Conservation (phyloP, 1,140 invertebrate species). For the Xylocopa sonorina region DNA sequence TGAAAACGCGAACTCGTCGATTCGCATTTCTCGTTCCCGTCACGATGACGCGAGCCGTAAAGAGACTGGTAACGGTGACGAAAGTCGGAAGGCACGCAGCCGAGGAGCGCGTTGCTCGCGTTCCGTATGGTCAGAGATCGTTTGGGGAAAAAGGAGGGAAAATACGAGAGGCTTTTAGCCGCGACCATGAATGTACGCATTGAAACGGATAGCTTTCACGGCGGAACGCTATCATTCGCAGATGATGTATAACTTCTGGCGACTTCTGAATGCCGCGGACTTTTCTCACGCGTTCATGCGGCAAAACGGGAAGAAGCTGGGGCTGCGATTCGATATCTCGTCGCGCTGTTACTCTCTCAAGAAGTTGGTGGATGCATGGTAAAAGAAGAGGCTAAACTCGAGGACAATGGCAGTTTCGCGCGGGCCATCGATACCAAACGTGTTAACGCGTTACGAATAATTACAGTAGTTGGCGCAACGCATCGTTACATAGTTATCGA, state of each 20-base stretch:
- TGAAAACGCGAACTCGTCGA: background rate
- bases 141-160: slow-evolving; percentile 8
- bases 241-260: slow-evolving; percentile 67
- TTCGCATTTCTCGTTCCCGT: background rate
- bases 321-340: slow-evolving; percentile 27
- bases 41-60: no score
- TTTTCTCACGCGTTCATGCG: slow-evolving; percentile 68
- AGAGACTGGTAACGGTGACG: background rate
- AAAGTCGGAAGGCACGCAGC: background rate
- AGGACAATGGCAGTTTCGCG: background rate
- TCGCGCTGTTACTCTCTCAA: no score
- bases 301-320: slow-evolving; percentile 22
- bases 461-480: slow-evolving; percentile 4
- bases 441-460: slow-evolving; percentile 14
- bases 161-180: slow-evolving; percentile 61
- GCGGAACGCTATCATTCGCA: slow-evolving; percentile 68
- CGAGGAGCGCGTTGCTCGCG: no score
- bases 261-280: slow-evolving; percentile 66
- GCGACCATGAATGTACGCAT: slow-evolving; percentile 67
- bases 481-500: slow-evolving; percentile 21
- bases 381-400: no score
- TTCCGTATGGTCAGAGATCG: background rate
- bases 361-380: no score
- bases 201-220: slow-evolving; percentile 70
- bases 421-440: background rate